Evolutionary conservation across 2,797 vertebrate species (phyloP), one percentile per base, ranked within the genome.

Genomic region (Odontamblyopus rebecca): DNA sequence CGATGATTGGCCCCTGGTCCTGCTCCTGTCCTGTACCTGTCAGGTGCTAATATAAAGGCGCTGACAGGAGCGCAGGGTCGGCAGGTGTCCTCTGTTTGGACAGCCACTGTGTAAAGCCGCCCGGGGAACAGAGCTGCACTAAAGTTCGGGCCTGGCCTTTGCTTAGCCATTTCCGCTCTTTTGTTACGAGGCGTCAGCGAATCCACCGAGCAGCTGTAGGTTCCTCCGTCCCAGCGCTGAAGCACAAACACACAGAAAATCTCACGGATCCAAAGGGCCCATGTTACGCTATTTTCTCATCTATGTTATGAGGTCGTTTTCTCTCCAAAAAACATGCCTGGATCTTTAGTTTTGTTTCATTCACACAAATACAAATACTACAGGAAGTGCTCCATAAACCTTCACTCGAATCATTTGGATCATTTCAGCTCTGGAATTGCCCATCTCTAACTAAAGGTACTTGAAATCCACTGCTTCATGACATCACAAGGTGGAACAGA

Each of bases 41-140:
- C 85, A 69, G 69, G 67, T 71, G 35, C 71, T 91, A 91, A 93
- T 92, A 82, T 6, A 77, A 84, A 89, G n/a, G 81, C 68, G 90
- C 78, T 91, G 92, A 92, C 90, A 92, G 87, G 70, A 23, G 74
- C 61, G 74, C 35, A 76, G 48, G 79, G 75, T 80, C 72, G 74
- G 77, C 90, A 89, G 88, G 83, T 91, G 89, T 66, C 74, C 57
- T 72, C 63, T 86, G 85, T 83, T 82, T 84, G 79, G 78, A 87
- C 73, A 74, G 78, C 75, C 77, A 18, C 72, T 41, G 72, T 32
- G 38, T 48, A 48, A 48, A 72, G 77, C 50, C 13, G 72, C 82
- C 70, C 77, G 61, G 76, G 35, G 65, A 70, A 51, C 26, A 6
- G 61, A 53, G 32, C 74, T 77, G 77, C 78, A 75, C 80, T 87